Conservation (phyloP, 1,140 invertebrate species). For the Lepidurus couesii region DNA sequence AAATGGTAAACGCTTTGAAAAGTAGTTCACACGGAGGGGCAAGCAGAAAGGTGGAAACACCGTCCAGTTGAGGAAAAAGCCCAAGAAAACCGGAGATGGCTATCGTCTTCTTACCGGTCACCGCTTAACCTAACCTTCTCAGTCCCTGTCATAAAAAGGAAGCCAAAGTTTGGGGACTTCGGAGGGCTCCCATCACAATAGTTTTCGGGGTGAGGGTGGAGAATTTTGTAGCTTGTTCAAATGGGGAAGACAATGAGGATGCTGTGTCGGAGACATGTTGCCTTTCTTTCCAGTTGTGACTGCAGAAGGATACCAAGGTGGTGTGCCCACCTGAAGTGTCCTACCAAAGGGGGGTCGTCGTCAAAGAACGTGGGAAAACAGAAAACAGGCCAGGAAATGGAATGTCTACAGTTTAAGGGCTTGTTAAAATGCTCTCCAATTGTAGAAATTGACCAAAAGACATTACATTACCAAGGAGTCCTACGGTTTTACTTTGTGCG, state of each 20-base stretch:
- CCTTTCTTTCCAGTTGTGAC: background rate
- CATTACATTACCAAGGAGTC: constrained; percentile 6
- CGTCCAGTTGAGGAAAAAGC: background rate
- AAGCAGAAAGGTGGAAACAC: background rate
- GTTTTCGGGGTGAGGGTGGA: constrained; percentile 1
- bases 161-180: background rate
- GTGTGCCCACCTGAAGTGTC: constrained; percentile 12
- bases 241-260: constrained; percentile 19
- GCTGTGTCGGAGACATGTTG: constrained; percentile 17
- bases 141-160: constrained; percentile 9
- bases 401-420: constrained; percentile 15
- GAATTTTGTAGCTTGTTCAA: background rate
- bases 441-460: constrained; percentile 9
- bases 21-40: constrained; percentile 1
- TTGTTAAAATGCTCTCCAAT: constrained; percentile 15
- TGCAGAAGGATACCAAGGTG: constrained; percentile 5
- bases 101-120: background rate
- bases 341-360: constrained; percentile 17
- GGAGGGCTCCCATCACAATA: constrained; percentile 12
- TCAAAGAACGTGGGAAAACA: constrained; percentile 22
- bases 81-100: constrained; percentile 1
- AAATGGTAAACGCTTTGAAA: constrained; percentile 1
- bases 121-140: constrained; percentile 17
- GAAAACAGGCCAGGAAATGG: background rate
- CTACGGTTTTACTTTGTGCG: background rate